phyloP scores from a whole-genome alignment of 2,888 invertebrate genomes.

The Erebia ligea region DNA sequence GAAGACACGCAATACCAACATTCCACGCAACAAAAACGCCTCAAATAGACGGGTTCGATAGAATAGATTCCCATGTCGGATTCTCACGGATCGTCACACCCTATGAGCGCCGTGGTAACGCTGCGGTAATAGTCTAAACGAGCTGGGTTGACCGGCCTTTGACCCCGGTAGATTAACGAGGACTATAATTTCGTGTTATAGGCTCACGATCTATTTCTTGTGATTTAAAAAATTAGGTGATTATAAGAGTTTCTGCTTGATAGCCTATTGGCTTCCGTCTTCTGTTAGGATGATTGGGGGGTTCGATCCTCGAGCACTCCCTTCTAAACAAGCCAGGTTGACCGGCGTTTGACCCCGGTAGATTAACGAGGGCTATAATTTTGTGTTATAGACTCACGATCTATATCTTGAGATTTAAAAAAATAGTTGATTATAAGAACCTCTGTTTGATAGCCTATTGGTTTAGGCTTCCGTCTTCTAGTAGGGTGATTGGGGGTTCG shows the following conservation, averaged over 20 bases:
- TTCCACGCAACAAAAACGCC: slow-evolving; percentile 21
- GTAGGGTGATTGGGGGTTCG: no score
- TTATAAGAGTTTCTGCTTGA: no score
- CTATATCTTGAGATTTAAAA: background rate
- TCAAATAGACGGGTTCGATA: slow-evolving; percentile 25
- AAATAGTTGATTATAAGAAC: background rate
- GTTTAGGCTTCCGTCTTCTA: no score
- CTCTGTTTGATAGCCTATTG: no score
- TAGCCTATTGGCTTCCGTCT: no score
- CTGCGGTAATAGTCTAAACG: slow-evolving; percentile 32
- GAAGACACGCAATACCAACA: slow-evolving; percentile 22
- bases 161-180: slow-evolving; percentile 35
- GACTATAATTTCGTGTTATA: slow-evolving; percentile 24
- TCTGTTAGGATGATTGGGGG: no score
- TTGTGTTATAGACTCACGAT: slow-evolving; percentile 18
- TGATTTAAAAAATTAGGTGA: background rate
- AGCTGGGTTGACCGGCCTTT: slow-evolving; percentile 40
- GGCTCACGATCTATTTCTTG: slow-evolving; percentile 16
- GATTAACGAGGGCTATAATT: slow-evolving; percentile 22
- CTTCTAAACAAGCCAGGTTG: slow-evolving; percentile 38
- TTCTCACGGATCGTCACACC: slow-evolving; percentile 78
- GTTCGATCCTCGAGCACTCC: no score
- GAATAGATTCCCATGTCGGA: slow-evolving; percentile 65
- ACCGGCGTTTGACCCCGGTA: slow-evolving; percentile 42
- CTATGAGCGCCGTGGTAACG: slow-evolving; percentile 53